Percentiles rank a stretch among this genome's conserved stretches.
Evolutionary conservation across 2,113 vertebrate species (phyloP).

Genomic region (Leiothrix lutea): DNA sequence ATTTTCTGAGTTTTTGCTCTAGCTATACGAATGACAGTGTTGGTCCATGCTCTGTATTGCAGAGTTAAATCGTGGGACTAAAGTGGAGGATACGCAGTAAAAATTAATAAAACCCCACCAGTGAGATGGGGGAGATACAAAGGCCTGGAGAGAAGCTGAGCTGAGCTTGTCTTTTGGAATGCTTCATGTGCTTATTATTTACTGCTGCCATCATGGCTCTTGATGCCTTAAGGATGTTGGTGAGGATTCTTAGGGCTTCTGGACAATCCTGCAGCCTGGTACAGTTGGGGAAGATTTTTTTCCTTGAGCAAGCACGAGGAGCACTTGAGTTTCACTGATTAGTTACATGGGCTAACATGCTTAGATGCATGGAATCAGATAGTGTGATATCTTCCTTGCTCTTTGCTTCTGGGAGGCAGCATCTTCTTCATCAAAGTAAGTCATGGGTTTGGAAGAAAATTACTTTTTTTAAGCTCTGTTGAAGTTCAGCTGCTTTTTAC

Average conservation of each 20-base stretch:
- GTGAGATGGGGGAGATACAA: background rate
- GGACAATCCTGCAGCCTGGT: background rate
- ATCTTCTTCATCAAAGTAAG: background rate
- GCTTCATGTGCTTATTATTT: background rate
- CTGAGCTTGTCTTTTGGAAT: background rate
- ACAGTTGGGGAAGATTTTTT: background rate
- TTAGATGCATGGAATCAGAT: background rate
- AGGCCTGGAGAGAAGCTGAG: background rate
- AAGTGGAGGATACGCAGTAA: background rate
- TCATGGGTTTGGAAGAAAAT: background rate
- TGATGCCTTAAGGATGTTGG: background rate
- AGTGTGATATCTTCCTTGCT: background rate
- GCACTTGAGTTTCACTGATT: background rate
- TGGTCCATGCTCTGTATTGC: background rate
- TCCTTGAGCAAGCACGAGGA: background rate
- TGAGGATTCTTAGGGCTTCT: background rate
- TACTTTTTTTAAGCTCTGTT: background rate
- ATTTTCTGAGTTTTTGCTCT: background rate
- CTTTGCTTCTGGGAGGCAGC: background rate
- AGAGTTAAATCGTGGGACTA: background rate
- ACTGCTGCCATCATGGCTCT: background rate
- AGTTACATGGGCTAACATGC: accelerated
- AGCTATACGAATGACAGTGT: accelerated
- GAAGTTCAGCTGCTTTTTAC: background rate
- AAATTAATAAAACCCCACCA: background rate